phyloP scores from a whole-genome alignment of 2,888 invertebrate genomes.

The Cantharis nigra region DNA sequence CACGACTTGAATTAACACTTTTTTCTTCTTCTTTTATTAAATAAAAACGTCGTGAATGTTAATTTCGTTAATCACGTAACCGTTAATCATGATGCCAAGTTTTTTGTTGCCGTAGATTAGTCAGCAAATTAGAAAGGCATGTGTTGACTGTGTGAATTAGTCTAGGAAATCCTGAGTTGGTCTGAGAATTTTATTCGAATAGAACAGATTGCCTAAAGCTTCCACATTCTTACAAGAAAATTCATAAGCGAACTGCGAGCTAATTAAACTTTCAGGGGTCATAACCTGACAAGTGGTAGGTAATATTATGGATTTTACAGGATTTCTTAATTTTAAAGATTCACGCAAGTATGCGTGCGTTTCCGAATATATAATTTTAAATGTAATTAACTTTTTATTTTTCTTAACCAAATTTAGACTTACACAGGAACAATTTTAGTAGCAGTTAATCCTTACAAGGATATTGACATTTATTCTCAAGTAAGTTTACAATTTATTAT shows the following conservation, averaged over 20 bases:
- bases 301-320: not conserved
- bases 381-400: conserved; percentile 40
- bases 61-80: not conserved
- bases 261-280: not conserved
- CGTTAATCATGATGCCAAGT: not conserved
- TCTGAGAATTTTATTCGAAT: not conserved
- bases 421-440: conserved; percentile 92
- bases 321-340: not conserved
- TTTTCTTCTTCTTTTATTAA: not conserved
- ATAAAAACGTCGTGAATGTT: not conserved
- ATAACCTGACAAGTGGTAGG: not conserved
- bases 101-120: not conserved
- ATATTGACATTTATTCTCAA: conserved; percentile 84
- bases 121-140: conserved; percentile 2
- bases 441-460: conserved; percentile 93
- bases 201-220: not conserved
- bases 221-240: not conserved
- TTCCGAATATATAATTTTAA: not conserved
- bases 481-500: conserved; percentile 64
- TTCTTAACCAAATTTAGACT: conserved; percentile 74
- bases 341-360: not conserved
- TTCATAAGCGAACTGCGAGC: not conserved
- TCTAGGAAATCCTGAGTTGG: not conserved
- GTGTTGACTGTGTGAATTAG: not conserved
- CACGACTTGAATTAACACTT: not conserved